Evolutionary conservation across 2,888 invertebrate genomes (phyloP).

Genomic region (Macrophya alboannulata): DNA sequence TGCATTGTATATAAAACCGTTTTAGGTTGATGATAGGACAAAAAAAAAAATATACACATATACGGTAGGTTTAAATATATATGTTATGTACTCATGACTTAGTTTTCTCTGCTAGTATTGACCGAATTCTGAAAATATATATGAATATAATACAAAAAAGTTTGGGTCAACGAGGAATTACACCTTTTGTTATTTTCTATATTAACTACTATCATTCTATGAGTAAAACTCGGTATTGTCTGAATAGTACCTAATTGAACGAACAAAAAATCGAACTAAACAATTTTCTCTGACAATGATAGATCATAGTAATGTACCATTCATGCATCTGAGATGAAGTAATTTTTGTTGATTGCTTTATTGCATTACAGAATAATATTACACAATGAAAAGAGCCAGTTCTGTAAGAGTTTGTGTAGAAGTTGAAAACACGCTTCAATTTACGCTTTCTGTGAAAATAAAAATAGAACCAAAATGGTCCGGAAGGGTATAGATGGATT

Average conservation of each 20-base stretch:
- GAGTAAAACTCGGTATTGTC: background rate
- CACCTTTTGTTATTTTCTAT: background rate
- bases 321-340: background rate
- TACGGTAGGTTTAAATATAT: constrained; percentile 32
- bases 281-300: background rate
- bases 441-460: background rate
- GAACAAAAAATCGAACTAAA: background rate
- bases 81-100: constrained; percentile 5
- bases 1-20: constrained; percentile 46
- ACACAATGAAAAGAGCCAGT: background rate
- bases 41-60: background rate
- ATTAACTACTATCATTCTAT: background rate
- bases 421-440: background rate
- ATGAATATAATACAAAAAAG: too few relatives aligned
- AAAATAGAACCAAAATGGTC: background rate
- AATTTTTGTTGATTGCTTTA: background rate
- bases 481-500: background rate
- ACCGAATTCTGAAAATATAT: background rate
- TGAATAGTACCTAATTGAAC: background rate
- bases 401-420: background rate
- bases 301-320: background rate
- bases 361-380: background rate
- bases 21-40: constrained; percentile 42
- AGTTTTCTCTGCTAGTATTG: background rate
- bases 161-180: background rate